Conservation (phyloP, 2,113 vertebrate species). For the Rhabdomys dilectus region DNA sequence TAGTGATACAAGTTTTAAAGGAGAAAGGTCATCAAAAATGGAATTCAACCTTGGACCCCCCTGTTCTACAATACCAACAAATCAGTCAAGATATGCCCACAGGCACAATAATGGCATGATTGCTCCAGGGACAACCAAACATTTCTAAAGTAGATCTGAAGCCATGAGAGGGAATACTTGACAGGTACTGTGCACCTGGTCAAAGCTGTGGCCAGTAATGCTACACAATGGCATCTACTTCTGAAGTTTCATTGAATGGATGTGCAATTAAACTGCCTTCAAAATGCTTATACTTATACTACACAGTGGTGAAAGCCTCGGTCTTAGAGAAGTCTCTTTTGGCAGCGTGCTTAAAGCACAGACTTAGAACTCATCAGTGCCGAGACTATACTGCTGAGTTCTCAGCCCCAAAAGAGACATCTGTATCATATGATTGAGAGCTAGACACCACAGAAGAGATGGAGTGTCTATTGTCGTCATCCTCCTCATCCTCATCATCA, state of each 20-base stretch:
- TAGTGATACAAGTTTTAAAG: background rate
- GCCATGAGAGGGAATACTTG: background rate
- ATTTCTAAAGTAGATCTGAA: background rate
- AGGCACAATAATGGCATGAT: rapidly evolving
- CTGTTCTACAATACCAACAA: background rate
- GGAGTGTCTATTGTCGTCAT: background rate
- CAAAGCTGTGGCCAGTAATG: background rate
- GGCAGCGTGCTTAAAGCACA: background rate
- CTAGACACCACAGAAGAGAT: background rate
- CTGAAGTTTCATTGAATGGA: background rate
- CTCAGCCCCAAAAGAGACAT: background rate
- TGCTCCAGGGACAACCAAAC: too few species aligned
- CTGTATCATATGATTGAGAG: background rate
- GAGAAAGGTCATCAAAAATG: background rate
- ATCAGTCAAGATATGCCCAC: background rate
- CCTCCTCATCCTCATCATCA: background rate
- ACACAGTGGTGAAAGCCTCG: background rate
- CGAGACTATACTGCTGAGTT: background rate
- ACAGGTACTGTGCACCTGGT: background rate
- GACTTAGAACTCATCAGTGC: background rate
- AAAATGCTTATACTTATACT: background rate
- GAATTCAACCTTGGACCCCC: too few species aligned
- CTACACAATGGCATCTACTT: background rate
- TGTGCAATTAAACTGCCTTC: background rate
- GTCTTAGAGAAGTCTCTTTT: background rate